A percentile compares a stretch with the other conserved stretches of the same genome.
phyloP scores from a whole-genome alignment of 2,888 invertebrate genomes.

The Drosophila infuscata region DNA sequence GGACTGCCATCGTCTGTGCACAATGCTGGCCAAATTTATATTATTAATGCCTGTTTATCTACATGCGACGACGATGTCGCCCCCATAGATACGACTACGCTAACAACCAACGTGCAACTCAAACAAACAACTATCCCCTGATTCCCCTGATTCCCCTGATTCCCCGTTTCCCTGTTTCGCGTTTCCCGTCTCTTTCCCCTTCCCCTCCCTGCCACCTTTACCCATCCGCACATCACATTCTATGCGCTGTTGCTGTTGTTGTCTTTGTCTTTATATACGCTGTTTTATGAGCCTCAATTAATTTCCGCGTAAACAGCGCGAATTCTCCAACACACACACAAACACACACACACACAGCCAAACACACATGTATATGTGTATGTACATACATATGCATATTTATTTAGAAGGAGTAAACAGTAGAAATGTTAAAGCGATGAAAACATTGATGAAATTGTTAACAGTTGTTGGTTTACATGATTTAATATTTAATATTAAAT shows the following conservation, averaged over 20 bases:
- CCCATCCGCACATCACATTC: not conserved
- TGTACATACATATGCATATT: not conserved
- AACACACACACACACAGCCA: not conserved
- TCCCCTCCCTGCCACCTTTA: not conserved
- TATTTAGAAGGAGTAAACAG: constrained; percentile 1
- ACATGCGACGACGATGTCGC: constrained; percentile 64
- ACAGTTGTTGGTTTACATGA: not conserved
- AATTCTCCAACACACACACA: constrained; percentile 24
- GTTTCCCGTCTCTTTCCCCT: not conserved
- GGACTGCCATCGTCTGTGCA: constrained; percentile 25
- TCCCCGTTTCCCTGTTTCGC: too few relatives aligned
- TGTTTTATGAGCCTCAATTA: constrained; percentile 76
- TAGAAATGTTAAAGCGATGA: constrained; percentile 6
- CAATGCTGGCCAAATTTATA: constrained; percentile 65
- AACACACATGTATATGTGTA: not conserved
- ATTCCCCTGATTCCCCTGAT: too few relatives aligned
- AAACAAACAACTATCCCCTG: constrained; percentile 3
- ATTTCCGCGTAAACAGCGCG: constrained; percentile 67
- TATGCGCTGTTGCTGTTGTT: constrained; percentile 3
- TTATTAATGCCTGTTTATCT: constrained; percentile 75
- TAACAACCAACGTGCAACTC: constrained; percentile 16
- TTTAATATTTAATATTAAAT: not conserved
- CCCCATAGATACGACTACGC: constrained; percentile 29
- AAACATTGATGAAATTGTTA: not conserved
- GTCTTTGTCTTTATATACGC: constrained; percentile 52